These are phyloP conservation scores for Aramus guarauna DNA, from an alignment of 2,113 vertebrate species.

Conservation along the genomic window DNA sequence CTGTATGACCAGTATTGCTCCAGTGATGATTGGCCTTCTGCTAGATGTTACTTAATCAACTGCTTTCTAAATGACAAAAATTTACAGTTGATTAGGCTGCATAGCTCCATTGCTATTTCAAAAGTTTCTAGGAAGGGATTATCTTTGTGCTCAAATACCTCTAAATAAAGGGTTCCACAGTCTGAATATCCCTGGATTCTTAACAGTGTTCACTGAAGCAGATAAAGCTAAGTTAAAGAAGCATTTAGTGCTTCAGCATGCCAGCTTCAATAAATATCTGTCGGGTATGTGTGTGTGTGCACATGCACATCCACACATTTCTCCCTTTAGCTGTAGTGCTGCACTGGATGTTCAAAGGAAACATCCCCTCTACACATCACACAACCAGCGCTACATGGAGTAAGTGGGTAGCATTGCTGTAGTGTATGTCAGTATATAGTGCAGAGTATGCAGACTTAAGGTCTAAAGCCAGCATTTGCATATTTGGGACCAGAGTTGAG, in stretches of 20 bases:
- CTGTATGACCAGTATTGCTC: not conserved
- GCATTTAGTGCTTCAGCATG: conserved; percentile 68
- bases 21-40: not conserved
- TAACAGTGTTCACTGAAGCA: conserved; percentile 70
- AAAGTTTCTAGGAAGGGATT: conserved; percentile 68
- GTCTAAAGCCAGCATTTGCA: not conserved
- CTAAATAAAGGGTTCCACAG: conserved; percentile 47
- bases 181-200: conserved; percentile 56
- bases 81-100: conserved; percentile 69
- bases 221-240: conserved; percentile 73
- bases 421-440: not conserved
- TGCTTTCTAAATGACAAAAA: conserved; percentile 48
- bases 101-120: conserved; percentile 52
- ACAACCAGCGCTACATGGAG: not conserved
- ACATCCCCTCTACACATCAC: not conserved
- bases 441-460: not conserved
- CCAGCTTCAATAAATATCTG: conserved; percentile 63
- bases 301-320: not conserved
- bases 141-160: conserved; percentile 69
- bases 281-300: not conserved
- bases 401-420: not conserved
- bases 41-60: conserved; percentile 23
- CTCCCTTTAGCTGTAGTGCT: not conserved
- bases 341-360: not conserved
- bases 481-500: not conserved